Percentiles rank a stretch among this genome's conserved stretches.
These are phyloP conservation scores for Budorcas taxicolor DNA, from an alignment of 2,113 vertebrate species.

Conservation along the genomic window DNA sequence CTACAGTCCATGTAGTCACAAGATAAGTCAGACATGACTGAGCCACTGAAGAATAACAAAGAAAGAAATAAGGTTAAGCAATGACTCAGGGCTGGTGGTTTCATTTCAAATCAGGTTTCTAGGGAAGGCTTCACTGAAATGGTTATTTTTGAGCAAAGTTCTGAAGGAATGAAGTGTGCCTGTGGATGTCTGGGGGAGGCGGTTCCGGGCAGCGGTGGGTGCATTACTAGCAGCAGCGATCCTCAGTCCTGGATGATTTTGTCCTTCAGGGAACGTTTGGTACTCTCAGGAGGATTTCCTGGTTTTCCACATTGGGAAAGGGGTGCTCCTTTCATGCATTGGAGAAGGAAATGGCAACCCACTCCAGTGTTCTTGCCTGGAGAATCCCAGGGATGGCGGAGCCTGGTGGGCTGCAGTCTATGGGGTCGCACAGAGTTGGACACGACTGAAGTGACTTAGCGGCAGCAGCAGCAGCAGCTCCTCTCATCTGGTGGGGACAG, in stretches of 20 bases:
- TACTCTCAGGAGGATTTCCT: neutral
- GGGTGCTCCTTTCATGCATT: neutral
- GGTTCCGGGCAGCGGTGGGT: neutral
- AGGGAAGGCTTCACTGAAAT: neutral
- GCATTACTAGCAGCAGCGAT: neutral
- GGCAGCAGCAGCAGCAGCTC: neutral
- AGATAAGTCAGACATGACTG: neutral
- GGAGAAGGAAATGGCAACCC: neutral
- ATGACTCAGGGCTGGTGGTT: neutral
- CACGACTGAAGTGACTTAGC: neutral
- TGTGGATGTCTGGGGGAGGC: neutral
- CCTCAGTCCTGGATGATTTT: neutral
- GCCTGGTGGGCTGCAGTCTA: neutral
- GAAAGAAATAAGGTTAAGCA: neutral
- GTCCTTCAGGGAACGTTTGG: neutral
- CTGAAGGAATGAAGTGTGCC: neutral
- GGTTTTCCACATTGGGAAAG: neutral
- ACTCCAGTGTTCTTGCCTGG: neutral
- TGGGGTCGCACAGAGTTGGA: neutral
- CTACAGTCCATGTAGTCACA: neutral
- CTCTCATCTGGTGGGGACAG: no score
- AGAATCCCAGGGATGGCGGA: neutral
- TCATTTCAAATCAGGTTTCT: neutral
- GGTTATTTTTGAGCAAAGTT: neutral
- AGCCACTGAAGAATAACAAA: neutral